These are phyloP conservation scores for Aptenodytes patagonicus DNA, from an alignment of 2,113 vertebrate genomes.

Conservation along the genomic window DNA sequence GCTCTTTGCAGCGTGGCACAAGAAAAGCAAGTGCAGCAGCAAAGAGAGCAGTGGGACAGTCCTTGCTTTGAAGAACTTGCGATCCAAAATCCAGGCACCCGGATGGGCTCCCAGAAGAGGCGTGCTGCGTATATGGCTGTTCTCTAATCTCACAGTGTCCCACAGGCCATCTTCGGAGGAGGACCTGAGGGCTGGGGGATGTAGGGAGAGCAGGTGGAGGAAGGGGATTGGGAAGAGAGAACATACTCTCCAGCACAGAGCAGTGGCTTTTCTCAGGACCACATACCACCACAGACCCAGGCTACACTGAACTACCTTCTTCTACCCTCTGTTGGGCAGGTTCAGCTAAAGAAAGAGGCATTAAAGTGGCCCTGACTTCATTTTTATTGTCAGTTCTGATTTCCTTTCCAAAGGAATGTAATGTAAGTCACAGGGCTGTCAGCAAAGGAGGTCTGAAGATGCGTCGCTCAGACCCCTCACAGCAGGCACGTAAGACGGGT, in stretches of 20 bases:
- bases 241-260: accelerated
- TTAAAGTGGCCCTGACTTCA: background rate
- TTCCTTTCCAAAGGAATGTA: background rate
- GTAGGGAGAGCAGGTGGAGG: background rate
- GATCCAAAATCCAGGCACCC: background rate
- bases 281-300: background rate
- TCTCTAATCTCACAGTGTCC: background rate
- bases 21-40: background rate
- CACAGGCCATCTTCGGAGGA: background rate
- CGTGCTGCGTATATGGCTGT: accelerated
- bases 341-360: background rate
- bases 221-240: background rate
- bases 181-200: too few relatives aligned
- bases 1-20: background rate
- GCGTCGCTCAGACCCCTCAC: background rate
- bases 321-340: background rate
- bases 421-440: background rate
- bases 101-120: background rate
- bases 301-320: background rate
- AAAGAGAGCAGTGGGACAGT: background rate
- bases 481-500: accelerated
- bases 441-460: background rate
- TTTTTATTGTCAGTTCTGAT: background rate
- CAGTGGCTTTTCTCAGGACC: background rate
- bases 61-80: background rate